These are phyloP conservation scores for Tupaia tana DNA, from an alignment of 2,113 vertebrate genomes.

Conservation along the genomic window DNA sequence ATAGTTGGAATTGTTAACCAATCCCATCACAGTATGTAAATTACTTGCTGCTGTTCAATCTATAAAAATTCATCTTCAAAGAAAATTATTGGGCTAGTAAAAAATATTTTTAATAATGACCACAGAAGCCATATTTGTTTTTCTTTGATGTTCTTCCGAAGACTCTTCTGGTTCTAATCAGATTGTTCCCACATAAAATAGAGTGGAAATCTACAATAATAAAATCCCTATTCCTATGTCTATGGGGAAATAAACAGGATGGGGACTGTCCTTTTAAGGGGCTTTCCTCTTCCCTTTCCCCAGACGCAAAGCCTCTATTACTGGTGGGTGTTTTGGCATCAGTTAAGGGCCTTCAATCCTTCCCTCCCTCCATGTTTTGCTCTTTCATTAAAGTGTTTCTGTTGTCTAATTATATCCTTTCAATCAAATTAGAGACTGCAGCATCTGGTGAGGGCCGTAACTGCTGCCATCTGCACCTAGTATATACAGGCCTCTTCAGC, in stretches of 20 bases:
- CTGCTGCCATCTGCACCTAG: conserved; percentile 96
- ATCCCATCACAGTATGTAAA: conserved; percentile 81
- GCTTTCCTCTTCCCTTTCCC: conserved; percentile 81
- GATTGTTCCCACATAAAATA: conserved; percentile 89
- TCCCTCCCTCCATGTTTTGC: conserved; percentile 86
- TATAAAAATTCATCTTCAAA: conserved; percentile 88
- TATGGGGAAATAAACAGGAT: conserved; percentile 83
- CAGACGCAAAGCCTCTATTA: conserved; percentile 85
- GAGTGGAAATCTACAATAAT: conserved; percentile 89
- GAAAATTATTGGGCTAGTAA: conserved; percentile 88
- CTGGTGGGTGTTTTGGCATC: conserved; percentile 88
- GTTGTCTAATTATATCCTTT: conserved; percentile 98
- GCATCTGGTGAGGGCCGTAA: conserved; percentile 96
- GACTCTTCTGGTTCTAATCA: conserved; percentile 89
- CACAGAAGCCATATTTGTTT: conserved; percentile 89
- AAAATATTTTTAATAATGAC: conserved; percentile 91
- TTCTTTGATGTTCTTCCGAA: conserved; percentile 87
- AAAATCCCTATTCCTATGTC: conserved; percentile 86
- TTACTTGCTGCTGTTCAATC: conserved; percentile 82
- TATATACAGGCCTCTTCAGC: conserved; percentile 84
- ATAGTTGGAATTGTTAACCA: conserved; percentile 63
- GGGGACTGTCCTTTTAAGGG: conserved; percentile 84
- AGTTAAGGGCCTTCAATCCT: conserved; percentile 91
- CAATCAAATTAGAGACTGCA: conserved; percentile 97
- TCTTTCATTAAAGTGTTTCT: conserved; percentile 94